phyloP scores from a whole-genome alignment of 1,140 invertebrate genomes.

The Drosophila micromelanica region DNA sequence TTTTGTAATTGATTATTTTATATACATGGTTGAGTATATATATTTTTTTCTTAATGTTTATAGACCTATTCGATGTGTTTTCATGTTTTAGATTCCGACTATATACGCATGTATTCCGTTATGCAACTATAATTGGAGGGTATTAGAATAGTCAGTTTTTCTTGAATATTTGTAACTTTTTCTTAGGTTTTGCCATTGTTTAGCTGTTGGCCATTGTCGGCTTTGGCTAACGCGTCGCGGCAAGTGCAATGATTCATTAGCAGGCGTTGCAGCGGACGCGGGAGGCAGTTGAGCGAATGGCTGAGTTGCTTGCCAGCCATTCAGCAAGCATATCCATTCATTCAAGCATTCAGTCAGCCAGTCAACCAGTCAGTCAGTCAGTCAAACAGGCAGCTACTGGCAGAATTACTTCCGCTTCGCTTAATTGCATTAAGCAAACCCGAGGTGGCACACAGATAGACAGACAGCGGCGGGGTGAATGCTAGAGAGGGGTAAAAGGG shows the following conservation, averaged over 20 bases:
- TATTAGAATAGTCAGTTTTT: neutral
- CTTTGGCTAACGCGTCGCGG: constrained; percentile 40
- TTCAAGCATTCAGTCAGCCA: constrained; percentile 24
- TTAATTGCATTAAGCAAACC: constrained; percentile 80
- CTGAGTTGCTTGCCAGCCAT: constrained; percentile 43
- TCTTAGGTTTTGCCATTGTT: constrained; percentile 35
- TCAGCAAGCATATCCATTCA: constrained; percentile 37
- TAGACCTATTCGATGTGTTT: too few relatives aligned
- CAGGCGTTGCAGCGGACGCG: constrained; percentile 19
- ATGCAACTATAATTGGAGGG: constrained; percentile 4
- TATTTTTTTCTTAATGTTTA: too few relatives aligned
- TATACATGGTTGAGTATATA: too few relatives aligned
- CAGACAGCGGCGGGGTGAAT: constrained; percentile 10
- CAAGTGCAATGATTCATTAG: constrained; percentile 61
- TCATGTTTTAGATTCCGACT: too few relatives aligned
- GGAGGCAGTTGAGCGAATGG: constrained; percentile 27
- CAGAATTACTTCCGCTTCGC: constrained; percentile 69
- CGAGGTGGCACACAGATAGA: constrained; percentile 35
- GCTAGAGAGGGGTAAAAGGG: constrained; percentile 1
- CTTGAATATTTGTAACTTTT: neutral
- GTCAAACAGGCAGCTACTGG: constrained; percentile 41
- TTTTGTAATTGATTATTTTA: too few relatives aligned
- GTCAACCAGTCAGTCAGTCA: constrained; percentile 10
- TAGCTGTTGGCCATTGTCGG: constrained; percentile 49
- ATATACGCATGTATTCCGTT: too few relatives aligned